Conservation (phyloP, 1,140 invertebrate species). For the Cheumatopsyche charites region DNA sequence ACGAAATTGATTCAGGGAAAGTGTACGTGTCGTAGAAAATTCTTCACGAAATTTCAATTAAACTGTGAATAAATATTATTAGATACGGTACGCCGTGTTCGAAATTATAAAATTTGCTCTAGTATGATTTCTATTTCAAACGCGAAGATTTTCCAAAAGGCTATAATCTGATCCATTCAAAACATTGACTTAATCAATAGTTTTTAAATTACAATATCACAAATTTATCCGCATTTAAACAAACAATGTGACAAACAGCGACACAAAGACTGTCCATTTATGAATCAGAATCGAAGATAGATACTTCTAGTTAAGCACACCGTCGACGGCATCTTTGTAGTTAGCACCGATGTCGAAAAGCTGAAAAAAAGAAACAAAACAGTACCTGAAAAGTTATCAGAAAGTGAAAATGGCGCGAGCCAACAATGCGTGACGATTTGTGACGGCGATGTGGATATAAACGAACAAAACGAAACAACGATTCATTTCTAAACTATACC, state of each 20-base stretch:
- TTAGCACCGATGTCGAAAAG: too few species aligned
- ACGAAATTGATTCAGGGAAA: background rate
- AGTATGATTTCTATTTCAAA: background rate
- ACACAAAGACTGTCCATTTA: too few species aligned
- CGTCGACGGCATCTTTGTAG: too few species aligned
- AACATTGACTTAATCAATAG: too few species aligned
- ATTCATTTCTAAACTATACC: slow-evolving; percentile 16
- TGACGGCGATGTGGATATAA: background rate
- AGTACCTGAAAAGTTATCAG: slow-evolving; percentile 12
- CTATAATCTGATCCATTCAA: too few species aligned
- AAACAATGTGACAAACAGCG: too few species aligned
- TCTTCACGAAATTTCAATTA: slow-evolving; percentile 13
- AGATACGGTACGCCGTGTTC: background rate
- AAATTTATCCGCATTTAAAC: too few species aligned
- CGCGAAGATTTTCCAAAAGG: too few species aligned
- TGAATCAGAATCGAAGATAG: too few species aligned
- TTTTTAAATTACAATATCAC: too few species aligned
- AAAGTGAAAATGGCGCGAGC: slow-evolving; percentile 15
- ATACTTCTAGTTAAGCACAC: too few species aligned
- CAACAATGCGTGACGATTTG: slow-evolving; percentile 18
- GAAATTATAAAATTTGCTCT: background rate
- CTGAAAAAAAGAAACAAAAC: too few species aligned
- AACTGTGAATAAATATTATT: slow-evolving; percentile 1
- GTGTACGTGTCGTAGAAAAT: background rate
- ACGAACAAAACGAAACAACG: background rate